Base-by-base conservation (phyloP, 2,113 vertebrate genomes). In the Leuciscus idus region DNA sequence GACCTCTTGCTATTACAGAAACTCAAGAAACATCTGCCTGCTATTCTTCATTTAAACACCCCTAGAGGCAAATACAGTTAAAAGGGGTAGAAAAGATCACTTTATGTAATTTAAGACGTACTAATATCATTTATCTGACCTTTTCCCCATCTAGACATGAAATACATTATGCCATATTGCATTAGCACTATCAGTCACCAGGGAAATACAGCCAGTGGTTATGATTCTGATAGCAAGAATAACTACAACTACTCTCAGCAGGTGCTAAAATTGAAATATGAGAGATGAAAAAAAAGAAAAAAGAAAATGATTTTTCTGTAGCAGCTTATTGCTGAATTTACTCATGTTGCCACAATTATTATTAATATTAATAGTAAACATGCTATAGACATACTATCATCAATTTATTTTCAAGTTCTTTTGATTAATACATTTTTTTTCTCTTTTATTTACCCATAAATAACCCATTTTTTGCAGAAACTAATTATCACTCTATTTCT, bases 91-190 rank as follows among this genome's bases (percentile, higher is more conserved):
- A 66, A 78, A 85, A 68, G 68, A 80, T 50, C 73, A 33, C 64
- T 52, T 70, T 17, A n/a, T 85, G 72, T 55, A 74, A 78, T 88
- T 86, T 73, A 84, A 73, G 43, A 84, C 26, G 61, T 39, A 85
- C 64, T 84, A 87, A 86, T 88, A 90, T 62, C 73, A 76, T 88
- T 86, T 86, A 64, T 84, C 23, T 82, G 76, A 83, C 66, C 72
- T 57, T 70, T 61, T 83, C 61, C 30, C 21, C 52, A 77, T 81
- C 61, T 86, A 64, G 80, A 74, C 50, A 28, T 73, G 70, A 39
- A 82, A 85, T 46, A 30, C 1, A 83, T 39, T 43, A 78, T 82
- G 72, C 75, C 74, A 85, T 80, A 55, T 39, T 81, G 55, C 83
- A 68, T 83, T 81, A 76, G 62, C 64, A 52, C 85, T 28, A 68